Percentiles rank a stretch among this genome's conserved stretches.
These are phyloP conservation scores for Ichneumoninae sp. DNA, from an alignment of 2,888 invertebrate genomes.

Conservation along the genomic window DNA sequence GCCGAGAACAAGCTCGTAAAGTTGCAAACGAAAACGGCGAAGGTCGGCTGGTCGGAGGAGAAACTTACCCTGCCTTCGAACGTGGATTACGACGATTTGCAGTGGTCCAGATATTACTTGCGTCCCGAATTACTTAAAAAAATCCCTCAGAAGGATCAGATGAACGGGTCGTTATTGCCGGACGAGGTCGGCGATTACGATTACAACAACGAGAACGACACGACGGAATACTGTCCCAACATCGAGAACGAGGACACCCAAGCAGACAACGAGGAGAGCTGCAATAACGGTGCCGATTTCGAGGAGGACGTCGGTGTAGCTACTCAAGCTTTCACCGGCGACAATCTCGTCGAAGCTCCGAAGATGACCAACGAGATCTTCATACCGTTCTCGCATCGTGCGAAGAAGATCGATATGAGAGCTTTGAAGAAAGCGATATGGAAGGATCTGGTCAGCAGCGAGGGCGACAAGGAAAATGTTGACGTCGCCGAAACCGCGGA, in stretches of 20 bases:
- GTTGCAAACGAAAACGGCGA: slow-evolving; percentile 70
- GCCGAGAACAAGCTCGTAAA: slow-evolving; percentile 15
- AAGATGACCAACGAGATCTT: slow-evolving; percentile 88
- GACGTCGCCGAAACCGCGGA: slow-evolving; percentile 70
- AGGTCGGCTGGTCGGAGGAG: slow-evolving; percentile 73
- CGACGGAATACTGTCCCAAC: slow-evolving; percentile 85
- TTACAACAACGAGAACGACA: slow-evolving; percentile 86
- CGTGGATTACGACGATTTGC: slow-evolving; percentile 70
- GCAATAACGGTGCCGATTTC: slow-evolving; percentile 79
- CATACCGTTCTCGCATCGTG: slow-evolving; percentile 92
- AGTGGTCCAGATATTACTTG: slow-evolving; percentile 67
- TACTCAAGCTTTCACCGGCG: slow-evolving; percentile 82
- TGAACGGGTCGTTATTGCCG: slow-evolving; percentile 46
- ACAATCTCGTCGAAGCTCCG: slow-evolving; percentile 89
- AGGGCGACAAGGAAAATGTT: slow-evolving; percentile 80
- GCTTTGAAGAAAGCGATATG: slow-evolving; percentile 92
- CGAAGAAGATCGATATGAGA: slow-evolving; percentile 95
- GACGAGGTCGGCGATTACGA: slow-evolving; percentile 85
- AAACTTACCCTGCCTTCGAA: slow-evolving; percentile 72
- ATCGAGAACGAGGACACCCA: slow-evolving; percentile 75
- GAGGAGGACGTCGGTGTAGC: slow-evolving; percentile 77
- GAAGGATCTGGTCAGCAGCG: slow-evolving; percentile 85
- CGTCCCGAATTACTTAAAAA: slow-evolving; percentile 49
- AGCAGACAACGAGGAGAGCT: slow-evolving; percentile 60
- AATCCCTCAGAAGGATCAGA: slow-evolving; percentile 43